Evolutionary conservation across 2,797 vertebrate species (phyloP).

Genomic region (Amphiprion clarkii): DNA sequence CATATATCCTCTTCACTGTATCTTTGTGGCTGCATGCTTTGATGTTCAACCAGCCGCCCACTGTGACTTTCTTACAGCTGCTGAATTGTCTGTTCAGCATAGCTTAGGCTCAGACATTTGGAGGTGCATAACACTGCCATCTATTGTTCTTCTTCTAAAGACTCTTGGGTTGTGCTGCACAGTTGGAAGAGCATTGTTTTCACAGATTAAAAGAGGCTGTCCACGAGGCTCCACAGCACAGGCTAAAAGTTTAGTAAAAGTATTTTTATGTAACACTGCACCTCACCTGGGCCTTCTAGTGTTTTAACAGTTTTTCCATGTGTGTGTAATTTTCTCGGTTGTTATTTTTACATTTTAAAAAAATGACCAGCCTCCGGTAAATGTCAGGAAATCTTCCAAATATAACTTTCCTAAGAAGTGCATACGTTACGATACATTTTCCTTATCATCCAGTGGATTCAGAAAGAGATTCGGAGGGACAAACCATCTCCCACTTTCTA

Average conservation of each 20-base stretch:
- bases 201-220: constrained; percentile 60
- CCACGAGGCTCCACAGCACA: constrained; percentile 34
- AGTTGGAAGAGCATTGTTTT: constrained; percentile 61
- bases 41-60: constrained; percentile 81
- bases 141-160: constrained; percentile 74
- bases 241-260: constrained; percentile 15
- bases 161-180: constrained; percentile 53
- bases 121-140: constrained; percentile 77
- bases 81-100: constrained; percentile 69
- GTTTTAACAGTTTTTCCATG: constrained; percentile 2
- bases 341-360: no score
- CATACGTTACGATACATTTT: no score
- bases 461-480: not conserved
- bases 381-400: no score
- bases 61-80: constrained; percentile 69
- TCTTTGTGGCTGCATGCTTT: constrained; percentile 73
- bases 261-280: constrained; percentile 20
- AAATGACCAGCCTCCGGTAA: no score
- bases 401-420: no score
- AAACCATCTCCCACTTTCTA: not conserved
- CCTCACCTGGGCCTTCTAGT: constrained; percentile 25
- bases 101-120: constrained; percentile 64
- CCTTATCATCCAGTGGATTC: no score
- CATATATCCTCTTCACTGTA: constrained; percentile 71
- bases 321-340: constrained; percentile 13